Conservation (phyloP, 2,113 vertebrate genomes). For the Oxygymnocypris stewartii region DNA sequence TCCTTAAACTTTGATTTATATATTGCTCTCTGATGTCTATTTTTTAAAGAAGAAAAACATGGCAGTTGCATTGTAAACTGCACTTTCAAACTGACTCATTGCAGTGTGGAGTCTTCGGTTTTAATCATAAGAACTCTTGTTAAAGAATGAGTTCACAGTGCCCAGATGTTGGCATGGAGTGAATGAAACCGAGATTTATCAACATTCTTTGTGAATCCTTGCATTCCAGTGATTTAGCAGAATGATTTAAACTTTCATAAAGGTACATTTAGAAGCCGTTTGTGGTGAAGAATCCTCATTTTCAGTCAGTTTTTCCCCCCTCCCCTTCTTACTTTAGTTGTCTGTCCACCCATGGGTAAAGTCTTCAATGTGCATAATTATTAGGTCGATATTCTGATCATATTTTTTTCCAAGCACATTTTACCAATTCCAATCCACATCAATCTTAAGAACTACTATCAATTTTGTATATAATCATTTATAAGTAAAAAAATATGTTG, state of each 20-base stretch:
- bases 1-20: neutral
- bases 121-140: constrained; percentile 26
- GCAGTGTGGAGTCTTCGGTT: neutral
- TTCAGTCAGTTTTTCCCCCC: too few relatives aligned
- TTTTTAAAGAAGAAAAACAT: constrained; percentile 15
- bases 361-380: too few relatives aligned
- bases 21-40: constrained; percentile 3
- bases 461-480: too few relatives aligned
- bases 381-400: too few relatives aligned
- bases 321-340: too few relatives aligned
- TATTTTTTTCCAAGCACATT: too few relatives aligned
- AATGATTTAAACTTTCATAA: constrained; percentile 65
- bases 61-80: constrained; percentile 21
- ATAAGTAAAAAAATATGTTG: too few relatives aligned
- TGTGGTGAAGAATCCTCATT: too few relatives aligned
- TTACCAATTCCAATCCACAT: too few relatives aligned
- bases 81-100: constrained; percentile 5
- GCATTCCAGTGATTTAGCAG: constrained; percentile 61
- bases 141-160: constrained; percentile 54
- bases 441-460: too few relatives aligned
- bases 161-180: constrained; percentile 62
- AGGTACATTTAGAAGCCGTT: neutral
- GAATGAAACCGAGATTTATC: constrained; percentile 69
- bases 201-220: constrained; percentile 60
- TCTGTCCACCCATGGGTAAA: too few relatives aligned